Conservation (phyloP, 2,113 vertebrate species). For the Physeter macrocephalus region DNA sequence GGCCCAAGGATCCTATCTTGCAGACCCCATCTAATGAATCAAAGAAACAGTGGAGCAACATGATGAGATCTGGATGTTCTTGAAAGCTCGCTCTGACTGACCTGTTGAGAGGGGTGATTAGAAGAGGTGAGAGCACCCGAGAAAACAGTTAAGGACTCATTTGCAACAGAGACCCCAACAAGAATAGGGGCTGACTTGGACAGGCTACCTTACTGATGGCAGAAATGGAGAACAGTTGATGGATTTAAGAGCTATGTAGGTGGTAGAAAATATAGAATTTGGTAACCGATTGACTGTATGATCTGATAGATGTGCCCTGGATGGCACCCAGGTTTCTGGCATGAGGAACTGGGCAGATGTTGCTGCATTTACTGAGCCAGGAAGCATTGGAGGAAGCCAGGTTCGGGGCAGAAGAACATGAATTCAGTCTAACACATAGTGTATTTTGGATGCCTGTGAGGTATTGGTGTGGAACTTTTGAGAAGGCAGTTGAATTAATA, state of each 20-base stretch:
- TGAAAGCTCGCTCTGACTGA: background rate
- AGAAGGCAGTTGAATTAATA: constrained; percentile 16
- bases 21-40: background rate
- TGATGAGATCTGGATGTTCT: background rate
- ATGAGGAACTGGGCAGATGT: background rate
- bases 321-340: background rate
- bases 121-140: background rate
- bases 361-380: background rate
- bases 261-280: background rate
- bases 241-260: background rate
- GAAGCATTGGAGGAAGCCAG: background rate
- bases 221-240: background rate
- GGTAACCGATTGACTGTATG: background rate
- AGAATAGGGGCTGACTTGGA: background rate
- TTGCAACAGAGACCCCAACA: background rate
- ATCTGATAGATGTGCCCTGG: background rate
- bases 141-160: background rate
- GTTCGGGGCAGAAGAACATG: background rate
- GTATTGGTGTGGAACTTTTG: background rate
- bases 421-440: background rate
- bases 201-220: background rate
- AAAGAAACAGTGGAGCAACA: background rate
- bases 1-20: too few relatives aligned
- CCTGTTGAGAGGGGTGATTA: background rate
- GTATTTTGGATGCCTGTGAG: background rate